Evolutionary conservation across 2,888 invertebrate species (phyloP).

Genomic region (Zele albiditarsus): DNA sequence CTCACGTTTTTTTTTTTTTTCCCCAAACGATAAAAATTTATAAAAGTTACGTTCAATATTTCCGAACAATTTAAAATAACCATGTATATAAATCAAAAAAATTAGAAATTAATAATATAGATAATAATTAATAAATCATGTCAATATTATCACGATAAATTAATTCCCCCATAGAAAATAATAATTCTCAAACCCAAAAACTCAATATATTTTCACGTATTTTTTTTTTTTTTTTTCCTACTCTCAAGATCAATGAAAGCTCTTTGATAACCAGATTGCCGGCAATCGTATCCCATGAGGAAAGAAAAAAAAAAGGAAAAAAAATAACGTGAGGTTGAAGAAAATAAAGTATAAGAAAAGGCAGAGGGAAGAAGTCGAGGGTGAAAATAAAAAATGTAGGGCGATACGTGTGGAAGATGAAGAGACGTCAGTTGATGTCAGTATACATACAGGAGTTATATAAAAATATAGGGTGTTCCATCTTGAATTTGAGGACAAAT

Average conservation of each 20-base stretch:
- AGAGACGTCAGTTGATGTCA: slow-evolving; percentile 37
- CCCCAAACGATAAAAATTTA: background rate
- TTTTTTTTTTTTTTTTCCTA: background rate
- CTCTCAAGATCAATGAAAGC: slow-evolving; percentile 1
- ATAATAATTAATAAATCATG: background rate
- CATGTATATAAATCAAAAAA: background rate
- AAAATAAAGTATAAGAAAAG: slow-evolving; percentile 35
- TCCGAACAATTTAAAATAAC: background rate
- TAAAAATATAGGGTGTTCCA: slow-evolving; percentile 5
- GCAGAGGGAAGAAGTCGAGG: slow-evolving; percentile 22
- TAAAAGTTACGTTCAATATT: background rate
- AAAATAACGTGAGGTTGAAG: slow-evolving; percentile 40
- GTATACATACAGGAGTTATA: slow-evolving; percentile 13
- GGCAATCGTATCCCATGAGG: background rate
- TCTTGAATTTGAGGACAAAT: slow-evolving; percentile 26
- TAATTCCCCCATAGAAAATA: background rate
- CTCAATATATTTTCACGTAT: background rate
- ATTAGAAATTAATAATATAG: background rate
- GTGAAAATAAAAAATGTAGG: slow-evolving; percentile 27
- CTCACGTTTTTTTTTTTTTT: background rate
- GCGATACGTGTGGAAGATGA: slow-evolving; percentile 29
- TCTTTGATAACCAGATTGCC: slow-evolving; percentile 16
- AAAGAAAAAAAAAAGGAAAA: slow-evolving; percentile 36
- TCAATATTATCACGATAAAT: background rate
- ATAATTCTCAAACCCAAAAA: background rate